These are phyloP conservation scores for Caenorhabditis virilis DNA, from an alignment of 2,888 invertebrate species.

Conservation along the genomic window DNA sequence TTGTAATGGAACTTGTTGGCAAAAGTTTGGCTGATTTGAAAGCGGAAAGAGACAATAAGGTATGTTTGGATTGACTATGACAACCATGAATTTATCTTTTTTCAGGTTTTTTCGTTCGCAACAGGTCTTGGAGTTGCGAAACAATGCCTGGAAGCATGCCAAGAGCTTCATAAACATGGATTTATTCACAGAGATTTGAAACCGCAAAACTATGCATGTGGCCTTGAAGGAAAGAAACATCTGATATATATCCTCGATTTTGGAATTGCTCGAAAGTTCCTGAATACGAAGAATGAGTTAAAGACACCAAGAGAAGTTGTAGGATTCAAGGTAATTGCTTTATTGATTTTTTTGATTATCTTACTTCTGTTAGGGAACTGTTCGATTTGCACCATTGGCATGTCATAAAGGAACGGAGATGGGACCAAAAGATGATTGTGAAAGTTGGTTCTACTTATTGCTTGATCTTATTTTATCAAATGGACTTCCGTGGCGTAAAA, in stretches of 20 bases:
- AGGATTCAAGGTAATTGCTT: no score
- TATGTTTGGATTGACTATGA: constrained; percentile 32
- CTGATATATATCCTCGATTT: constrained; percentile 62
- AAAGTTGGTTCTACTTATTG: constrained; percentile 63
- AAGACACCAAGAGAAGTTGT: constrained; percentile 44
- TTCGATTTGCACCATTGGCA: constrained; percentile 58
- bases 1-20: constrained; percentile 61
- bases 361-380: no score
- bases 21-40: constrained; percentile 56
- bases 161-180: constrained; percentile 61
- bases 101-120: constrained; percentile 42
- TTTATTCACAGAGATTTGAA: constrained; percentile 63
- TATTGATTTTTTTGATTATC: no score
- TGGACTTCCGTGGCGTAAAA: constrained; percentile 55
- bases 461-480: constrained; percentile 48
- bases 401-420: constrained; percentile 56
- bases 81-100: no score
- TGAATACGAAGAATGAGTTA: constrained; percentile 50
- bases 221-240: constrained; percentile 31
- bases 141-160: constrained; percentile 62
- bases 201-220: constrained; percentile 60
- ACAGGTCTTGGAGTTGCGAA: constrained; percentile 52
- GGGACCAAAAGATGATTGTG: constrained; percentile 61
- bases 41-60: constrained; percentile 31
- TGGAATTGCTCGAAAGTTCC: constrained; percentile 58